Evolutionary conservation across 1,140 invertebrate species (phyloP), one percentile per base, ranked within the genome.

Genomic region (Heliconius himera): DNA sequence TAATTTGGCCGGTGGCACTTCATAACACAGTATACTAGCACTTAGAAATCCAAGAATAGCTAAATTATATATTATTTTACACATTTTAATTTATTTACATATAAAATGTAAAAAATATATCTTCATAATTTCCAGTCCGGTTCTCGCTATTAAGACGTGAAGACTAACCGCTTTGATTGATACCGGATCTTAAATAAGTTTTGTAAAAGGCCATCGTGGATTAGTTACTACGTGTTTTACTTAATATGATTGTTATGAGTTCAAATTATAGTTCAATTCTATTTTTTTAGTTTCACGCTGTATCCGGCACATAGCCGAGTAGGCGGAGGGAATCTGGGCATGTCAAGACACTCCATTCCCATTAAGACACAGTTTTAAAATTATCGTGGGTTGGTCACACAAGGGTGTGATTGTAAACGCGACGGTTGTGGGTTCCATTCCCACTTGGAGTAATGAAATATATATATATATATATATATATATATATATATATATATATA

Each of bases 1-100:
- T 20, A 97, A 92, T 70, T 86, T 95, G 1, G 95, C 95, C 3
- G 88, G 83, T 1, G 96, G 95, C 49, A 96, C 95, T 73, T 94
- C 90, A 83, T 96, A 96, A 77, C 86, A 84, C 9, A n/a, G 41
- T 66, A 13, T 26, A 66, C 26, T 13, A 26, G 5, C 60, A 66
- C 22, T 66, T 29, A 66, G 13, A 66, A 66, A 66, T 26, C 60
- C 22, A 66, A 29, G 4, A 66, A 66, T 13, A 11, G 13, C 9
- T 0, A 66, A 26, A 29, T 29, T 13, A 29, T 66, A 66, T 66
- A 29, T 13, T 16, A 66, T 29, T 66, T 29, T 29, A 66, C 60
- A 66, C 60, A 66, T 66, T 66, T 26, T 66, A 8, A 66, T 26
- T 8, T 66, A 66, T 29, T 66, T 66, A 18, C 11, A 2, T 6